phyloP scores from a whole-genome alignment of 1,140 invertebrate species.

The Lasioglossum baleicum region DNA sequence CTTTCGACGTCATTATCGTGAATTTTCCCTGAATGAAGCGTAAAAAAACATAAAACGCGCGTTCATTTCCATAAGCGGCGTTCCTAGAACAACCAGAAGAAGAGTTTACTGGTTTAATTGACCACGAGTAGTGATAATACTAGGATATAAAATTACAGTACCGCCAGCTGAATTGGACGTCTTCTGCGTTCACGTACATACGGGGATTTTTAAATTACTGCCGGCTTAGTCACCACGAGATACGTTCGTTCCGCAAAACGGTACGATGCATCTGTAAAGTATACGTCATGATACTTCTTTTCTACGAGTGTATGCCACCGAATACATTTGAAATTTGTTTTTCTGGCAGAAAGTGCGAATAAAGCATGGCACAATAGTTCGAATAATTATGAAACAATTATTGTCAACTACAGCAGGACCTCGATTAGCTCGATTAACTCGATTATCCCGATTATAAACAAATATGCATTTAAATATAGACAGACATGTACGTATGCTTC shows the following conservation, averaged over 20 bases:
- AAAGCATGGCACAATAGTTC: not conserved
- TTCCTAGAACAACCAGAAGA: conserved; percentile 7
- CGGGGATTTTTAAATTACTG: conserved; percentile 18
- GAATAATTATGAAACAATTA: not conserved
- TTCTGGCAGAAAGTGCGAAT: not conserved
- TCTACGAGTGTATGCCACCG: not conserved
- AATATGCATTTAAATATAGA: no score
- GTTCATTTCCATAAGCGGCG: not conserved
- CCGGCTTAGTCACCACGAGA: not conserved
- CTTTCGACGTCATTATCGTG: not conserved
- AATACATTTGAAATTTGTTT: not conserved
- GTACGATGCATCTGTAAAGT: not conserved
- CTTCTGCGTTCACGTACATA: not conserved
- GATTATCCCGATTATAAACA: no score
- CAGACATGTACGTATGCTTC: no score
- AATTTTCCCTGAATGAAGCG: not conserved
- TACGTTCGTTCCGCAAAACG: not conserved
- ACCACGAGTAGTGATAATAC: not conserved
- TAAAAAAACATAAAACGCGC: not conserved
- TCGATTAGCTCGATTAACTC: no score
- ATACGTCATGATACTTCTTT: not conserved
- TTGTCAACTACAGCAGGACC: no score
- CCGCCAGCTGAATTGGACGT: conserved; percentile 1
- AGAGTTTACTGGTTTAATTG: conserved; percentile 21
- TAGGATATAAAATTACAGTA: conserved; percentile 15